Base-by-base conservation (phyloP, 2,113 vertebrate species). In the Macquaria ambigua region DNA sequence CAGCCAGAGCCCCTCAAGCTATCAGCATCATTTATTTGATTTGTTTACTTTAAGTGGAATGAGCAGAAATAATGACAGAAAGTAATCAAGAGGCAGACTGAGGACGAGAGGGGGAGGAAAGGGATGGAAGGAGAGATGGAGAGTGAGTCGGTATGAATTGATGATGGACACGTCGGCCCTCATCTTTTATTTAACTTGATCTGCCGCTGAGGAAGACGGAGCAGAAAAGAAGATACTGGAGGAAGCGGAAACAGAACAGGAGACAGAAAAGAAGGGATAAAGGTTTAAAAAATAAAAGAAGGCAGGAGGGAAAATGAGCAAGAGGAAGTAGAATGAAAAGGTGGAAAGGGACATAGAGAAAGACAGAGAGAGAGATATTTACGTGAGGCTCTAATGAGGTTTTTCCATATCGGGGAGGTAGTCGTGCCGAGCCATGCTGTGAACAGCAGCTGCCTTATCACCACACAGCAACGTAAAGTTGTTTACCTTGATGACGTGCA, bases 121-220 rank as follows among this genome's bases (percentile, higher is more conserved):
- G 18, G 31, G 28, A 61, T 12, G 0, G 12, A 39, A 21, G 63
- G 46, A 4, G 25, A 6, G 56, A 67, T 7, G 25, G 46, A 56
- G 61, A 25, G 23, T 43, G 14, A 48, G 28, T 23, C 23, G 3
- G 55, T n/a, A 25, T 20, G 20, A 79, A 79, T 58, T 50, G 61
- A 84, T 87, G 83, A 91, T 74, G 87, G 86, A 90, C 72, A 55
- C 43, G 53, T 78, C 70, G 28, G 20, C 31, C 50, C 83, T 90
- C 89, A 90, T 93, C 84, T 91, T 91, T 92, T 87, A 91, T 91
- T 91, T 88, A 92, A 76, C 31, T 20, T 11, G 23, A 80, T 56
- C 83, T 77, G 74, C 74, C 15, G 21, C 74, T 20, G 55, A 71
- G 43, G 31, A 62, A 70, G 78, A 76, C 15, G 48, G 16, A 50